Evolutionary conservation across 2,113 vertebrate species (phyloP).

Genomic region (Micronycteris hirsuta): DNA sequence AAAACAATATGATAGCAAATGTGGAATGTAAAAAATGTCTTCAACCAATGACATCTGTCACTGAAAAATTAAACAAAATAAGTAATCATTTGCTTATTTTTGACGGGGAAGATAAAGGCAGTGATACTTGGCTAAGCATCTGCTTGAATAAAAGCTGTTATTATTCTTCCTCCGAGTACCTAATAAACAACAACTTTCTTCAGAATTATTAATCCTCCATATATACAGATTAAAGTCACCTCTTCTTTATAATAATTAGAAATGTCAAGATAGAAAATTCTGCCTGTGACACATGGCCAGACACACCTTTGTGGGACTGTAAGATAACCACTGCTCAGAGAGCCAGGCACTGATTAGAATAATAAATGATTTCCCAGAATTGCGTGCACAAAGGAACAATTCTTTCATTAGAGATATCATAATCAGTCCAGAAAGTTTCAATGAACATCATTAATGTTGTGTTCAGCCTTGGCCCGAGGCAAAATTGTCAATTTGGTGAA

Average conservation of each 20-base stretch:
- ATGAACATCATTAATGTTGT: slow-evolving; percentile 5
- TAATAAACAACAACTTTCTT: slow-evolving; percentile 63
- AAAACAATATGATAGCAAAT: slow-evolving; percentile 64
- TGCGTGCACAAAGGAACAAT: slow-evolving; percentile 29
- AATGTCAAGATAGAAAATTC: slow-evolving; percentile 63
- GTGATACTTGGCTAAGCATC: slow-evolving; percentile 60
- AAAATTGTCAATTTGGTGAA: slow-evolving; percentile 53
- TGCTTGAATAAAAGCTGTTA: slow-evolving; percentile 68
- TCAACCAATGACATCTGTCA: slow-evolving; percentile 66
- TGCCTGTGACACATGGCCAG: slow-evolving; percentile 15
- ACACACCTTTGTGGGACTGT: slow-evolving; percentile 28
- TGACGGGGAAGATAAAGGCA: slow-evolving; percentile 67
- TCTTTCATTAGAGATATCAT: slow-evolving; percentile 31
- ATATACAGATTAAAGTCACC: slow-evolving; percentile 48
- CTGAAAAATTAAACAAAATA: slow-evolving; percentile 65
- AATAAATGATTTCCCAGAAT: slow-evolving; percentile 59
- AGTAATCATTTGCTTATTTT: slow-evolving; percentile 65
- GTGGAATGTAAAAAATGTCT: slow-evolving; percentile 59
- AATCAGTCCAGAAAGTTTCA: slow-evolving; percentile 47
- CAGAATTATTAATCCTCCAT: slow-evolving; percentile 68
- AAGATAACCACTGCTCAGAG: slow-evolving; percentile 60
- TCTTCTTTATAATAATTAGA: slow-evolving; percentile 62
- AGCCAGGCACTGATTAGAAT: slow-evolving; percentile 55
- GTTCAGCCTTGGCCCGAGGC: slow-evolving; percentile 29
- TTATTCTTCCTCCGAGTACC: slow-evolving; percentile 36